Percentiles rank a stretch among this genome's conserved stretches.
These are phyloP conservation scores for Chionoecetes opilio DNA, from an alignment of 1,140 invertebrate species.

Conservation along the genomic window DNA sequence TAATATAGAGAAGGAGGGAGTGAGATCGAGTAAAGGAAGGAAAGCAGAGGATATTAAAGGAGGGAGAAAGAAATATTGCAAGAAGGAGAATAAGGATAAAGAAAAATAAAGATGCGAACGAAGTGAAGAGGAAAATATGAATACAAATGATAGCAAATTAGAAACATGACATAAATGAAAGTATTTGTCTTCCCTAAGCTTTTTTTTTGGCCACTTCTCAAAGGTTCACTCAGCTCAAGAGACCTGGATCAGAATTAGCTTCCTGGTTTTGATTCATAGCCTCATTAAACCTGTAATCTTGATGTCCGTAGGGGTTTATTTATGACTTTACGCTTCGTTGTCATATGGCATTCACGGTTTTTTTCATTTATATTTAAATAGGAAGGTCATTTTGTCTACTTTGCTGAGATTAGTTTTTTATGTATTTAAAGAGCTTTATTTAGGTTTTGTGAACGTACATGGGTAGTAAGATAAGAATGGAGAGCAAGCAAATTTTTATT, in stretches of 20 bases:
- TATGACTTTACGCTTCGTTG: not conserved
- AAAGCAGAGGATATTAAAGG: not conserved
- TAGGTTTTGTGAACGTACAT: no score
- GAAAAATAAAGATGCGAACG: not conserved
- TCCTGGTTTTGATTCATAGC: not conserved
- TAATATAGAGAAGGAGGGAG: not conserved
- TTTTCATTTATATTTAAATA: no score
- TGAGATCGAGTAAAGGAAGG: not conserved
- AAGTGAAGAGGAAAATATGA: not conserved
- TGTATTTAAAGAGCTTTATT: no score
- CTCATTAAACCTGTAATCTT: not conserved
- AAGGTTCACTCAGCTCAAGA: not conserved
- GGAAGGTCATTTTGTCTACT: no score
- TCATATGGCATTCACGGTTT: not conserved
- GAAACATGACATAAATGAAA: no score
- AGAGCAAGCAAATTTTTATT: no score
- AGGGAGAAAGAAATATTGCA: not conserved
- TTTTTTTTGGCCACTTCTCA: not conserved
- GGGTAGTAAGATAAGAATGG: no score
- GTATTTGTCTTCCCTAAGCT: not conserved
- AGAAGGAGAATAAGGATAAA: not conserved
- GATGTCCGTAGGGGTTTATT: not conserved
- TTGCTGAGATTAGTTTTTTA: no score
- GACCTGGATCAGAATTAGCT: not conserved
- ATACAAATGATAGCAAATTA: no score